Evolutionary conservation across 2,888 invertebrate genomes (phyloP).

Genomic region (Stenchaetothrips biformis): DNA sequence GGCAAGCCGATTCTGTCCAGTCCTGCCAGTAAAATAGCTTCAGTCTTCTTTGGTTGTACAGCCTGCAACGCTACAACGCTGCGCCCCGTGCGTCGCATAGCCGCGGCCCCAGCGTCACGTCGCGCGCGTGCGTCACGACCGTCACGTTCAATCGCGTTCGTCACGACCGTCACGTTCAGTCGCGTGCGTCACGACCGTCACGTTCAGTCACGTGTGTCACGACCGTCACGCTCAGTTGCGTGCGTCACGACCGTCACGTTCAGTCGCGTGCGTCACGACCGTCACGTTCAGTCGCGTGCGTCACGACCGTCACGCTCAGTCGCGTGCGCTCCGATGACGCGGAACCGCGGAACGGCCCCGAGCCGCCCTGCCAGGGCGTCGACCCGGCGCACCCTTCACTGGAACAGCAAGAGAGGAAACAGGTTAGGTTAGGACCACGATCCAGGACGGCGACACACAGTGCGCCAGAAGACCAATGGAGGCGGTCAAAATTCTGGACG

Average conservation of each 20-base stretch:
- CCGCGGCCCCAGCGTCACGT: background rate
- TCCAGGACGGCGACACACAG: too few species aligned
- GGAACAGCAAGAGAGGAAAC: background rate
- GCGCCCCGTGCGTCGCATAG: background rate
- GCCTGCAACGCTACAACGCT: background rate
- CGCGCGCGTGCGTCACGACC: background rate
- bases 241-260: background rate
- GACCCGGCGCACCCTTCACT: background rate
- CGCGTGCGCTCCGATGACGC: background rate
- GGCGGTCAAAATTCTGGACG: too few species aligned
- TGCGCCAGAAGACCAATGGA: too few species aligned
- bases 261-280: background rate
- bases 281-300: background rate
- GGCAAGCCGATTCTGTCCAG: background rate
- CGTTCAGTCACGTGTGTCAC: too few species aligned
- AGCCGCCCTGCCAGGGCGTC: slow-evolving; percentile 10
- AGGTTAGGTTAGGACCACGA: too few species aligned
- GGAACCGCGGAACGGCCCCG: background rate
- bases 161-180: too few species aligned
- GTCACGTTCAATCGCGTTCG: too few species aligned
- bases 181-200: background rate
- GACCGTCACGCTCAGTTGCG: slow-evolving; percentile 7
- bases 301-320: background rate
- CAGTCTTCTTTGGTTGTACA: slow-evolving; percentile 23
- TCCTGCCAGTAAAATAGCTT: slow-evolving; percentile 2